Evolutionary conservation across 2,113 vertebrate species (phyloP).

Genomic region (Oryzias javanicus): DNA sequence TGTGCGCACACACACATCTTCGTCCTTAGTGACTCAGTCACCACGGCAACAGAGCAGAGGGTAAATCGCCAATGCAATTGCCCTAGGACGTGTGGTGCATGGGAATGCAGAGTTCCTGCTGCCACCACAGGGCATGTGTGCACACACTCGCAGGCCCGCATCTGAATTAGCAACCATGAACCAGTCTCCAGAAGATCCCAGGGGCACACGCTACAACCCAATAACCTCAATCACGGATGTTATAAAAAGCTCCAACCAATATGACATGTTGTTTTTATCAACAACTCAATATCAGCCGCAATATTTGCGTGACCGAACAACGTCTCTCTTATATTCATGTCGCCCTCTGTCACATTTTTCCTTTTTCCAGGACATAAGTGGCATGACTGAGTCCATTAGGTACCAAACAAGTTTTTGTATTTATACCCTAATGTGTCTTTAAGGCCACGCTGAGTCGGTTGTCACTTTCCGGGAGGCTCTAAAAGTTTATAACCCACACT

Average conservation of each 20-base stretch:
- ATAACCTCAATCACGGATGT: neutral
- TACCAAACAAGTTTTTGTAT: conserved; percentile 20
- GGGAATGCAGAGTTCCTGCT: conserved; percentile 59
- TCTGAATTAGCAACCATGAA: conserved; percentile 20
- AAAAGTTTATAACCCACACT: conserved; percentile 36
- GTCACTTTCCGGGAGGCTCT: conserved; percentile 22
- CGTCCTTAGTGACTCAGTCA: conserved; percentile 70
- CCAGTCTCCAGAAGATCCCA: conserved; percentile 12
- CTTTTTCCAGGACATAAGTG: conserved; percentile 6
- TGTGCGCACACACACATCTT: conserved; percentile 18
- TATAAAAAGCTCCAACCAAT: conserved; percentile 9
- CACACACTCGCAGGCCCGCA: conserved; percentile 5
- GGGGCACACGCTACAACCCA: conserved; percentile 2
- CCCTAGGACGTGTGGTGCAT: conserved; percentile 76
- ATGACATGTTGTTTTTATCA: neutral
- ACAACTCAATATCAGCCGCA: neutral
- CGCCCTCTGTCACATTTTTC: conserved; percentile 2
- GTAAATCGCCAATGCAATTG: conserved; percentile 71
- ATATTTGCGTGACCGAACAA: conserved; percentile 5
- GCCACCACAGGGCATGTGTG: conserved; percentile 19
- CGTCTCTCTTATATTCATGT: conserved; percentile 24
- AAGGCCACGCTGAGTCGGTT: conserved; percentile 28
- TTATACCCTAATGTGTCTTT: conserved; percentile 29
- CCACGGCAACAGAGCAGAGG: conserved; percentile 80
- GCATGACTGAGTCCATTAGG: conserved; percentile 39